Evolutionary conservation across 2,113 vertebrate species (phyloP).

Genomic region (Cyprinodon brontotheroides): DNA sequence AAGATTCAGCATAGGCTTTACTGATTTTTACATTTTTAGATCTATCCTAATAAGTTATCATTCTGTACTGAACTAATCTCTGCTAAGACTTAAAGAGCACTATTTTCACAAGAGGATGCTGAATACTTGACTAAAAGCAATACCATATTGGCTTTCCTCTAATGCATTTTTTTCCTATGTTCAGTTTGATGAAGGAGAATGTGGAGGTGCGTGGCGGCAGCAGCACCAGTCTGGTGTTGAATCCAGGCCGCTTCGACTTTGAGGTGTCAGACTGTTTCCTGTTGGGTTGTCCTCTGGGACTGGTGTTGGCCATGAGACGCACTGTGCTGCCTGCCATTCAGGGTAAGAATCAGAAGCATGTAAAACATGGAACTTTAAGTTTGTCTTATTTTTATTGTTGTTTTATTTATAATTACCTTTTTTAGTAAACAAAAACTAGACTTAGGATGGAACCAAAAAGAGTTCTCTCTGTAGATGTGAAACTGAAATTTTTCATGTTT

Average conservation of each 20-base stretch:
- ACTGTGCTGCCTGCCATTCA: slow-evolving; percentile 90
- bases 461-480: background rate
- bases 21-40: background rate
- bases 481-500: background rate
- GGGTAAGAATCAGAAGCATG: slow-evolving; percentile 73
- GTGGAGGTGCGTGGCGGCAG: slow-evolving; percentile 76
- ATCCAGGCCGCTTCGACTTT: slow-evolving; percentile 90
- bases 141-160: too few species aligned
- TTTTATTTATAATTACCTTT: background rate
- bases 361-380: background rate
- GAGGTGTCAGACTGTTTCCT: slow-evolving; percentile 96
- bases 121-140: too few species aligned
- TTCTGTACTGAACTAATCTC: background rate
- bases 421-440: background rate
- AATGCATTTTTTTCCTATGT: slow-evolving; percentile 23
- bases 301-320: slow-evolving; percentile 96
- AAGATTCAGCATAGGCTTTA: slow-evolving; percentile 1
- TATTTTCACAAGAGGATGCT: background rate
- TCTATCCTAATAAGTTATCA: background rate
- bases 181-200: slow-evolving; percentile 86
- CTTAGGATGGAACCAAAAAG: background rate
- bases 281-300: slow-evolving; percentile 91
- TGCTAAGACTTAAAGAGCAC: background rate
- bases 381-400: background rate
- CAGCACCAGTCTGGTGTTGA: slow-evolving; percentile 80